Percentiles rank a stretch among this genome's conserved stretches.
Conservation (phyloP, 23 tunicate genomes). For the Botrylloides violaceus region DNA sequence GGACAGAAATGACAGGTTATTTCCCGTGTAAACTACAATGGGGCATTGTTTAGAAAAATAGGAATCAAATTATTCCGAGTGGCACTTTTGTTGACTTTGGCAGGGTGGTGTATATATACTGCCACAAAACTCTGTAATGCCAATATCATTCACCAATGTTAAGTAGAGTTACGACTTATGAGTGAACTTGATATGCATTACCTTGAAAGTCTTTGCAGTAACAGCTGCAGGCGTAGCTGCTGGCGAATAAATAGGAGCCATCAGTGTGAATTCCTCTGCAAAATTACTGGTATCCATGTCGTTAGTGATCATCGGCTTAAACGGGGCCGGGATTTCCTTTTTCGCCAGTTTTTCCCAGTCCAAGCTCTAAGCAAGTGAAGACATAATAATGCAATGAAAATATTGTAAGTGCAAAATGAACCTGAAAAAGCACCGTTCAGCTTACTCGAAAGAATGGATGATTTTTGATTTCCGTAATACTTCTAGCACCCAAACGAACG, state of each 20-base stretch:
- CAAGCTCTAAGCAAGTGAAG: slow-evolving; percentile 34
- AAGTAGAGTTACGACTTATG: too few species aligned
- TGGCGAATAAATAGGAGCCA: slow-evolving; percentile 79
- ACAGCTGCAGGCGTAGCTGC: slow-evolving; percentile 77
- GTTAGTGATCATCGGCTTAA: slow-evolving; percentile 66
- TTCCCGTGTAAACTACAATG: too few species aligned
- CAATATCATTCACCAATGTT: too few species aligned
- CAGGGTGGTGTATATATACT: too few species aligned
- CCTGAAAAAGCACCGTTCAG: neutral
- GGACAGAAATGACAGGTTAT: too few species aligned
- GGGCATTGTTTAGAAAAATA: too few species aligned
- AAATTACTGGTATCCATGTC: slow-evolving; percentile 94
- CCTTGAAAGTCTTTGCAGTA: slow-evolving; percentile 60
- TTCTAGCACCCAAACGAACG: slow-evolving; percentile 59
- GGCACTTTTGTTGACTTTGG: too few species aligned
- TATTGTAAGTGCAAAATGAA: neutral
- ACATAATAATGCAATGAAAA: neutral
- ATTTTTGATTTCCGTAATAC: slow-evolving; percentile 49
- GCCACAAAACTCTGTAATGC: too few species aligned
- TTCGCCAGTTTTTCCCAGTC: slow-evolving; percentile 70
- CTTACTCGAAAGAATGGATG: slow-evolving; percentile 67
- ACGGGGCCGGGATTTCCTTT: slow-evolving; percentile 76
- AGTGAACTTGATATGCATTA: slow-evolving; percentile 7
- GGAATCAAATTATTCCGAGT: too few species aligned
- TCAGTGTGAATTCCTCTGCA: slow-evolving; percentile 86